Evolutionary conservation across 2,888 invertebrate genomes (phyloP), one percentile per base, ranked within the genome.

Genomic region (Meteorus colon): DNA sequence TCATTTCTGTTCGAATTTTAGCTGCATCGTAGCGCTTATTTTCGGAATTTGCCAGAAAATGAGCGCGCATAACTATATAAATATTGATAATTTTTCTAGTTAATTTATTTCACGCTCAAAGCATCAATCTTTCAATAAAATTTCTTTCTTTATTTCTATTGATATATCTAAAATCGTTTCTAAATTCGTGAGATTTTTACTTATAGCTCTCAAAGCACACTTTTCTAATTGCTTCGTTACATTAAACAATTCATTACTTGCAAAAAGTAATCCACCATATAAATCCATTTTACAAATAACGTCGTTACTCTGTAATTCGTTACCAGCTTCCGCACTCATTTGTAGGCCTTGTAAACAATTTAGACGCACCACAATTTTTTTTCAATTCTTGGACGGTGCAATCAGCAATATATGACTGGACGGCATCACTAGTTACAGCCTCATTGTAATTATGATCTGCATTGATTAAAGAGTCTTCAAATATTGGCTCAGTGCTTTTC

Each of bases 331-430:
- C 12, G 27, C 63, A 63, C 24, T 71, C 4, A 29, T 24, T 1
- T 45, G 4, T 34, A 75, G 14, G 12, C 31, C n/a, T 55, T 16
- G 24, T 60, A 75, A 70, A 16, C 70, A 75, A 70, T 69, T 19
- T 27, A 14, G 14, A 65, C 71, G 71, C 45, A n/a, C 5, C n/a
- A n/a, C n/a, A n/a, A n/a, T n/a, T 66, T 24, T 66, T 66, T 10
- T n/a, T 41, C 19, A 66, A n/a, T 24, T 72, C 66, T 14, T 67
- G 59, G 37, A 69, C 67, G 8, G 72, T 51, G 24, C 67, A 76
- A 37, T 67, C 76, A 65, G 76, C 76, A 67, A 72, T 72, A 34
- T 76, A 76, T 65, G 72, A 37, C 6, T 72, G 48, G 16, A 71
- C 75, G 29, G 34, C 41, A 27, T 76, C 63, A 34, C 66, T 66